Conservation (phyloP, 1,140 invertebrate genomes). For the Bombus polaris region DNA sequence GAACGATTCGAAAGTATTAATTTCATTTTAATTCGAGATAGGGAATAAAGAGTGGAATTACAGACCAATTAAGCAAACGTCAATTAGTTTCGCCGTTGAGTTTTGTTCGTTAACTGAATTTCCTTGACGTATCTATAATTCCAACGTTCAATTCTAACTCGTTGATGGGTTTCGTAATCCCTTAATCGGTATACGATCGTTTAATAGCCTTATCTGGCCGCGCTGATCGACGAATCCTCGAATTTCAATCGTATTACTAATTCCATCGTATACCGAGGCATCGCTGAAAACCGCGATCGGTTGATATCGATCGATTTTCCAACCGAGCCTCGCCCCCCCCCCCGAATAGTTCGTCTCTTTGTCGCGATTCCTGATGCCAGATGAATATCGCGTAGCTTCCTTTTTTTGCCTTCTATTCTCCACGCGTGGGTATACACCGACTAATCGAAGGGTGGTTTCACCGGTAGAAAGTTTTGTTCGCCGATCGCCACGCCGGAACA, state of each 20-base stretch:
- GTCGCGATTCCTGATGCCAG: conserved; percentile 57
- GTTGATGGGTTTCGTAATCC: background rate
- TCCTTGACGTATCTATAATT: background rate
- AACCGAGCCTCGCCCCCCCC: conserved; percentile 49
- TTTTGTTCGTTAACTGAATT: background rate
- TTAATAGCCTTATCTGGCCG: conserved; percentile 50
- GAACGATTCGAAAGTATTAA: background rate
- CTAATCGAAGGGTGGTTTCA: conserved; percentile 61
- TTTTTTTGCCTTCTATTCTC: conserved; percentile 41
- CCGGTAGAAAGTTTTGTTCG: conserved; percentile 46
- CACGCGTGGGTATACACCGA: conserved; percentile 43
- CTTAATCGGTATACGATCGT: conserved; percentile 39
- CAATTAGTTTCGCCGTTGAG: background rate
- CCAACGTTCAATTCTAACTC: background rate
- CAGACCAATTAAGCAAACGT: background rate
- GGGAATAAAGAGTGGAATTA: background rate
- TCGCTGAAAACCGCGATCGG: conserved; percentile 38
- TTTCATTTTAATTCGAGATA: background rate
- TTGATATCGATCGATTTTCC: conserved; percentile 70
- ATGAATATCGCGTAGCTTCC: conserved; percentile 62
- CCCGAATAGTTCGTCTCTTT: conserved; percentile 61
- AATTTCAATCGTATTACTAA: conserved; percentile 70
- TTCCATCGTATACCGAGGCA: conserved; percentile 39
- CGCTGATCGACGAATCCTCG: conserved; percentile 50
- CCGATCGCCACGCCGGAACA: conserved; percentile 33